Percentiles rank a stretch among this genome's conserved stretches.
Evolutionary conservation across 2,113 vertebrate species (phyloP).

Genomic region (Ondatra zibethicus): DNA sequence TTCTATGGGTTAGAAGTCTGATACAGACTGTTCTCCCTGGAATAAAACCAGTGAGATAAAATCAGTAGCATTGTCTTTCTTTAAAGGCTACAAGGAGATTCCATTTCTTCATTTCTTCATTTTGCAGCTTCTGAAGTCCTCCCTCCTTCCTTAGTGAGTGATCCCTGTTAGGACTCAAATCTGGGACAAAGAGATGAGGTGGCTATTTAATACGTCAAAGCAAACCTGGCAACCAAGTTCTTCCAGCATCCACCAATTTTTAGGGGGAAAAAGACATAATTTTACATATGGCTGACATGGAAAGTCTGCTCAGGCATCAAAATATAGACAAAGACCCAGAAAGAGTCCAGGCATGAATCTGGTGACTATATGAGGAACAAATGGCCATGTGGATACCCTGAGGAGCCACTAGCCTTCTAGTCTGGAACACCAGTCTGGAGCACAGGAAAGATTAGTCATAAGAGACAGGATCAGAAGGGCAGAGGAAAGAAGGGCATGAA

Average conservation of each 20-base stretch:
- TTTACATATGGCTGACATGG: neutral
- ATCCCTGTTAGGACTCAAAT: neutral
- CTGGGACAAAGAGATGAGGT: neutral
- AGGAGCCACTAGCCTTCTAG: neutral
- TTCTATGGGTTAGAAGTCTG: neutral
- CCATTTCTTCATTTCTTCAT: neutral
- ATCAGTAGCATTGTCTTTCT: neutral
- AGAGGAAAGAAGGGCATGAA: neutral
- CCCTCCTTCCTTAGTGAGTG: neutral
- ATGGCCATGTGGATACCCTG: neutral
- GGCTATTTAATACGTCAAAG: neutral
- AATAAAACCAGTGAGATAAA: neutral
- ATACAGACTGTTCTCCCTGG: neutral
- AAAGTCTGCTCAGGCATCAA: conserved; percentile 18
- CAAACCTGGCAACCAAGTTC: neutral
- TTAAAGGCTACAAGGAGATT: neutral
- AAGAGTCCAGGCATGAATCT: neutral
- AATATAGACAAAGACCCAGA: neutral
- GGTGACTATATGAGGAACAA: neutral
- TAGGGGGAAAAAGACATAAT: neutral
- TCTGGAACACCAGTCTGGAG: neutral
- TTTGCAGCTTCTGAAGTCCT: neutral
- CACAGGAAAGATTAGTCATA: neutral
- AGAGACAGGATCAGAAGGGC: neutral
- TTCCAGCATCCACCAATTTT: neutral